phyloP scores from a whole-genome alignment of 2,888 invertebrate species.

The Junonia oenone region DNA sequence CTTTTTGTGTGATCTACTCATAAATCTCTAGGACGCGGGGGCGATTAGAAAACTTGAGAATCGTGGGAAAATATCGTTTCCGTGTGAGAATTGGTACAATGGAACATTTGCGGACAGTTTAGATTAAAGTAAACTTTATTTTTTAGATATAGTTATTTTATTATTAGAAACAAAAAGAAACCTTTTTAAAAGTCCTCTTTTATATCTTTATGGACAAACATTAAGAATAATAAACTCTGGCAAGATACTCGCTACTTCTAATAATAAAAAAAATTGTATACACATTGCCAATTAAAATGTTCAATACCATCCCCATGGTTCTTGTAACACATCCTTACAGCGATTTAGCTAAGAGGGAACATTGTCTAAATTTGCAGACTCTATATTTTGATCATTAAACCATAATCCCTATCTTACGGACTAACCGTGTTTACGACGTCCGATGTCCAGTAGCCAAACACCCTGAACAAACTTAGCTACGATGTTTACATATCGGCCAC shows the following conservation, averaged over 20 bases:
- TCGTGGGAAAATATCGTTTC: constrained; percentile 44
- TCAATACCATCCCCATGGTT: too few species aligned
- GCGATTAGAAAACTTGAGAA: constrained; percentile 51
- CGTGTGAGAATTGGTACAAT: background rate
- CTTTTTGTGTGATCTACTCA: constrained; percentile 66
- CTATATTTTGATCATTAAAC: constrained; percentile 3
- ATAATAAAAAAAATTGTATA: too few species aligned
- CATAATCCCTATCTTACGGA: background rate
- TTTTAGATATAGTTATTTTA: too few species aligned
- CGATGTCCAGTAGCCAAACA: constrained; percentile 29
- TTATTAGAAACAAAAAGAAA: too few species aligned
- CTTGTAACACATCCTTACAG: too few species aligned
- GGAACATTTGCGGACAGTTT: background rate
- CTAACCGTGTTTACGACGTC: constrained; percentile 27
- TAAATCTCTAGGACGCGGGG: constrained; percentile 52
- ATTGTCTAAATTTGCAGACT: background rate
- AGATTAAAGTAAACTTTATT: background rate
- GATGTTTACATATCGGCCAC: constrained; percentile 40
- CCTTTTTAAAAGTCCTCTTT: too few species aligned
- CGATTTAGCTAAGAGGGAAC: too few species aligned
- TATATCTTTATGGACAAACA: too few species aligned
- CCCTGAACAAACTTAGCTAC: constrained; percentile 30
- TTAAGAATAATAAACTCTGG: too few species aligned
- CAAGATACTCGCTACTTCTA: too few species aligned
- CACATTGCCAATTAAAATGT: too few species aligned